phyloP scores from a whole-genome alignment of 2,113 vertebrate genomes.

The Saccopteryx leptura region DNA sequence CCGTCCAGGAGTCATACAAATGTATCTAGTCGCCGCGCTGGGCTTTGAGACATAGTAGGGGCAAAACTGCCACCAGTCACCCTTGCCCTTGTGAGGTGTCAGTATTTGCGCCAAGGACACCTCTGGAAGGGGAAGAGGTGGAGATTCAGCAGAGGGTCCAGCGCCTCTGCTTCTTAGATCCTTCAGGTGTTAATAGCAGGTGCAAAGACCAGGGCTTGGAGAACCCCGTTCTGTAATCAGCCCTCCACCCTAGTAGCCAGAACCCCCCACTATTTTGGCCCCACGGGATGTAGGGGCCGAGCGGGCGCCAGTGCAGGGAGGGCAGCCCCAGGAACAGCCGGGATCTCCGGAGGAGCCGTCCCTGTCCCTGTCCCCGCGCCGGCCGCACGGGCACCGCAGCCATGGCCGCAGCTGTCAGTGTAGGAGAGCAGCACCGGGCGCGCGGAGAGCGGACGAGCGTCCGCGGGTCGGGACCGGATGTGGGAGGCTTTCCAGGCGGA shows the following conservation, averaged over 20 bases:
- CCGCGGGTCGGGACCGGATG: fast-evolving
- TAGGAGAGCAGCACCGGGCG: neutral
- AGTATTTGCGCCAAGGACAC: neutral
- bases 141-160: neutral
- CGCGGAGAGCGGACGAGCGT: neutral
- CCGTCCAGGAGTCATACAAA: neutral
- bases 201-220: constrained; percentile 73
- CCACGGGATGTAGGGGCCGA: neutral
- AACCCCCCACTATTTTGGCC: constrained; percentile 47
- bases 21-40: neutral
- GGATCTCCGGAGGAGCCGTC: neutral
- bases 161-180: neutral
- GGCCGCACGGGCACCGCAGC: neutral
- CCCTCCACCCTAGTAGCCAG: neutral
- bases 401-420: neutral
- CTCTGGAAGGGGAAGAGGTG: neutral
- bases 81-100: neutral
- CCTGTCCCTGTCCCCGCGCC: neutral
- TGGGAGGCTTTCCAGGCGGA: neutral
- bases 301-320: neutral
- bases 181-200: constrained; percentile 82
- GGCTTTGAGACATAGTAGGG: neutral
- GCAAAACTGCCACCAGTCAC: neutral
- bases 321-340: neutral
- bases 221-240: neutral